Base-by-base conservation (phyloP, 1,140 invertebrate species). In the Bombus difficillimus region DNA sequence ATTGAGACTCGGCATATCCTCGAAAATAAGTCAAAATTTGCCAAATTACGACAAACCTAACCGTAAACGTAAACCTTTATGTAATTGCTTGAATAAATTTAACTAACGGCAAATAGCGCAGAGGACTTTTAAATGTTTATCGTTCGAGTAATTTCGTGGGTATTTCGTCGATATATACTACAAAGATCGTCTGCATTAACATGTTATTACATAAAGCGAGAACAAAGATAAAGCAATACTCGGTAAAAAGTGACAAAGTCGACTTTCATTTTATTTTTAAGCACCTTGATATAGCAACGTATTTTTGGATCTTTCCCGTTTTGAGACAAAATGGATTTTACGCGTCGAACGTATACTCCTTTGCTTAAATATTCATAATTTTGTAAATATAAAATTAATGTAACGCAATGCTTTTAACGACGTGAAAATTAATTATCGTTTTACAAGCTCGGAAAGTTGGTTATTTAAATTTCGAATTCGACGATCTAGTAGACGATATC, bases 191-290 rank as follows among this genome's bases (percentile, higher is more conserved):
- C 9, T 0, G 1, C 6, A 32, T 43, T 34, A 75, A 53, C 68
- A 15, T 41, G 34, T 2, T 28, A 32, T 79, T 79, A 62, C 53
- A 59, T 71, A 72, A 69, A 71, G 25, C 28, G 43, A 34, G 12
- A 12, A 13, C 28, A 47, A n/a, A 73, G 69, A 32, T 81, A 73
- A 25, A 74, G 25, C 6, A n/a, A 62, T 8, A 22, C 15, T 47
- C 5, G 22, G 37, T 22, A 41, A 39, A 41, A 73, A 76, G 68
- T 8, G 68, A 76, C 62, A 75, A 82, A 77, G 43, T 77, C 37
- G n/a, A 77, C 81, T 83, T 83, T 83, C 62, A 57, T 62, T 83
- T 83, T 68, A 68, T 77, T 69, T 68, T 83, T 57, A 77, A 68
- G n/a, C 8, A 41, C 10, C 37, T 47, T 13, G 62, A 66, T 32